phyloP scores from a whole-genome alignment of 2,113 vertebrate species.

The Heterochromis multidens region DNA sequence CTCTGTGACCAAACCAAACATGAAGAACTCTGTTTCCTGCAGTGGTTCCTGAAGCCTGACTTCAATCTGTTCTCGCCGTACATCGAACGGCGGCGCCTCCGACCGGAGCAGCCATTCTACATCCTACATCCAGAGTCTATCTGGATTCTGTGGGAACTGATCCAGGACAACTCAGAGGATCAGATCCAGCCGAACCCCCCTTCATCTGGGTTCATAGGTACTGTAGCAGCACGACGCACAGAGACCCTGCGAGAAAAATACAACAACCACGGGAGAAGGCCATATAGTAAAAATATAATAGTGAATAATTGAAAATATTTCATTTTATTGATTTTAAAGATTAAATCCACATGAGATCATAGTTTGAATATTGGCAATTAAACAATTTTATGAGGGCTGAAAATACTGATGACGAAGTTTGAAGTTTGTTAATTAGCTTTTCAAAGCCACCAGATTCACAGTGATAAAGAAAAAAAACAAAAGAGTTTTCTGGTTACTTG shows the following conservation, averaged over 20 bases:
- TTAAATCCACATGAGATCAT: too few relatives aligned
- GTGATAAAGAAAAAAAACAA: too few relatives aligned
- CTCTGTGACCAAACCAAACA: neutral
- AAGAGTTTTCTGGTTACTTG: too few relatives aligned
- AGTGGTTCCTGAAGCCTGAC: slow-evolving; percentile 10
- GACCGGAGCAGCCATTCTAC: slow-evolving; percentile 5
- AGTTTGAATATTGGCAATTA: too few relatives aligned
- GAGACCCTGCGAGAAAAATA: neutral
- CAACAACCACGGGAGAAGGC: neutral
- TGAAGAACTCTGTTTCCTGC: neutral
- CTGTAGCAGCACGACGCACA: neutral
- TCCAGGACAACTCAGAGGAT: neutral
- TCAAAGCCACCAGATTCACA: too few relatives aligned
- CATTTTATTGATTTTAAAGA: too few relatives aligned
- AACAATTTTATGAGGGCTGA: too few relatives aligned
- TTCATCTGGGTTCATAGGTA: slow-evolving; percentile 2
- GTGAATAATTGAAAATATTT: too few relatives aligned
- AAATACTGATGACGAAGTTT: too few relatives aligned
- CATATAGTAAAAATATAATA: neutral
- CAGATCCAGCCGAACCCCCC: slow-evolving; percentile 5
- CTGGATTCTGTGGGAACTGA: slow-evolving; percentile 12
- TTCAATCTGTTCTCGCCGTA: neutral
- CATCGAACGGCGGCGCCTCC: neutral
- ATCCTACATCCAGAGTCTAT: neutral
- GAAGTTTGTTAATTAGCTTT: too few relatives aligned